phyloP scores from a whole-genome alignment of 2,797 vertebrate genomes.

The Selene dorsalis region DNA sequence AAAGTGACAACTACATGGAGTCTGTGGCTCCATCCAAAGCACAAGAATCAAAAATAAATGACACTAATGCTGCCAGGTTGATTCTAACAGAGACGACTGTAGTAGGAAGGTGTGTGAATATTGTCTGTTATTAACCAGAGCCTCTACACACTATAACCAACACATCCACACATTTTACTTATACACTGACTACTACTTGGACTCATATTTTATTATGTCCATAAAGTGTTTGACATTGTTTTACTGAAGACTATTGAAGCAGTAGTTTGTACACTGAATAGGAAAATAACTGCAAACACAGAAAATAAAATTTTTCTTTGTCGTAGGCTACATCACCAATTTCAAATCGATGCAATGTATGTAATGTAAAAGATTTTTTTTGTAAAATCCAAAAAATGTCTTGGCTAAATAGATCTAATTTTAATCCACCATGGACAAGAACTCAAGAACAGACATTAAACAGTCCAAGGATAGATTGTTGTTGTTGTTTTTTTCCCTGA shows the following conservation, averaged over 20 bases:
- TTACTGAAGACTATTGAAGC: not conserved
- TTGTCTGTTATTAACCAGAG: not conserved
- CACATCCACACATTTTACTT: too few relatives aligned
- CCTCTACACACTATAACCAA: too few relatives aligned
- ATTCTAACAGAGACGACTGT: not conserved
- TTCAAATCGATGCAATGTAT: not conserved
- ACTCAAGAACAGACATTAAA: too few relatives aligned
- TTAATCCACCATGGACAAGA: not conserved
- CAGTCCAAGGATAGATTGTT: too few relatives aligned
- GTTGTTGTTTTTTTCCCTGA: not conserved
- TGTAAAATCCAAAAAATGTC: not conserved
- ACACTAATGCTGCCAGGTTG: not conserved
- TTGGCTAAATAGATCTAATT: not conserved
- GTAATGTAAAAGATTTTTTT: not conserved
- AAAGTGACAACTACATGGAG: too few relatives aligned
- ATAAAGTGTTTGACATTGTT: not conserved
- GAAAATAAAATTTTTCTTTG: not conserved
- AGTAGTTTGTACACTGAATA: not conserved
- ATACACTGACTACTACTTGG: not conserved
- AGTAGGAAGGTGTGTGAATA: not conserved
- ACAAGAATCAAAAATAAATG: not conserved
- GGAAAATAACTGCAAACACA: not conserved
- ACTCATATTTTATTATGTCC: not conserved
- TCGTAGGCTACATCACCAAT: not conserved
- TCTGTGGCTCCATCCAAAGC: not conserved